Base-by-base conservation (phyloP, 2,113 vertebrate genomes). In the Holacanthus passer region DNA sequence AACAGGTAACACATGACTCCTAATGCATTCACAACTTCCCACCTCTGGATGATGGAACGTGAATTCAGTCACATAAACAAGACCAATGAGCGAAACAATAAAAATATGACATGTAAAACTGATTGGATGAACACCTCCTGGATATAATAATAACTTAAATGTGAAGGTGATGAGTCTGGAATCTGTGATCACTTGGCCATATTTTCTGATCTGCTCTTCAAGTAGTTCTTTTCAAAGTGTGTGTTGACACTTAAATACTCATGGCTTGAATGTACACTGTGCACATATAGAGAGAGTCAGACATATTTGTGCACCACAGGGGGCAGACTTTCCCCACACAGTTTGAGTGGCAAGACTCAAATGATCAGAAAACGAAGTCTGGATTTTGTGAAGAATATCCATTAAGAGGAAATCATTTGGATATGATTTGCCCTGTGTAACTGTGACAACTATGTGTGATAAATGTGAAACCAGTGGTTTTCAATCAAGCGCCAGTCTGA, bases 311-410 rank as follows among this genome's bases (percentile, higher is more conserved):
- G 35, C 29, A 27, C 17, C 35, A 59, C 71, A 85, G 77, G 67
- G 82, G 73, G 84, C 77, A 72, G 58, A 60, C 29, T 82, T 64
- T 35, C 27, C 24, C 39, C 53, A 74, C n/a, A 53, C 5, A 37
- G 5, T 29, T 0, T 53, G 14, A 71, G 53, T 37, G 11, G 59
- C n/a, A 62, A 43, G 73, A 32, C 35, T 32, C n/a, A n/a, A n/a
- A n/a, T n/a, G n/a, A n/a, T 22, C 20, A 56, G 22, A 48, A 27
- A 39, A 52, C 4, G 27, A 68, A 4, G 12, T 5, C n/a, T 4
- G 17, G 0, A 8, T n/a, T 55, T 47, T 16, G 16, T n/a, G 29
- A 9, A 29, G 12, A 78, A 48, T 27, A 39, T 24, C 27, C 14
- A 68, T 65, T 35, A 45, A 45, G 37, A 78, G 43, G 14, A 55